phyloP scores from a whole-genome alignment of 2,113 vertebrate species.

The Tragelaphus strepsiceros region DNA sequence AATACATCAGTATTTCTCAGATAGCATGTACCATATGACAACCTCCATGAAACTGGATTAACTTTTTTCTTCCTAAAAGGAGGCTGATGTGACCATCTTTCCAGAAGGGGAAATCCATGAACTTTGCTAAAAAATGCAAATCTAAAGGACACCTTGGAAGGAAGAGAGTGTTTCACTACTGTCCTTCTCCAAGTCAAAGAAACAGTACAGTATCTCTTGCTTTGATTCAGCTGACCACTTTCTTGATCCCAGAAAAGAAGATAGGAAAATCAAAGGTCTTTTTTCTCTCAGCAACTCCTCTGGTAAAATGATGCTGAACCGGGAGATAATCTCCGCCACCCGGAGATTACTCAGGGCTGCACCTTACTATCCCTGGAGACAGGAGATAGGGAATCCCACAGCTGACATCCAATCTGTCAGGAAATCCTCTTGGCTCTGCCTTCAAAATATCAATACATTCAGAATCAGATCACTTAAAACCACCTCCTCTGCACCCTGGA shows the following conservation, averaged over 20 bases:
- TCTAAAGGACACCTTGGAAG: neutral
- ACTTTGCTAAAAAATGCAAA: conserved; percentile 42
- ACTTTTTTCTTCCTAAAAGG: conserved; percentile 12
- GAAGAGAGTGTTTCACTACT: neutral
- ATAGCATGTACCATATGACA: neutral
- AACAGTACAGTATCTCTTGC: neutral
- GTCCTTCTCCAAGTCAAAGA: neutral
- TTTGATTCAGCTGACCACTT: neutral
- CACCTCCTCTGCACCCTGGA: neutral
- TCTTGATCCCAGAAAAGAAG: neutral
- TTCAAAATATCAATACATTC: conserved; percentile 10
- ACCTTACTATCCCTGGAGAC: neutral
- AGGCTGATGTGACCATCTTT: neutral
- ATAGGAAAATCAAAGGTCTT: neutral
- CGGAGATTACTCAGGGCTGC: neutral
- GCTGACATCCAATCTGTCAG: conserved; percentile 47
- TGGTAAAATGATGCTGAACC: neutral
- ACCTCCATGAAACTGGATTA: neutral
- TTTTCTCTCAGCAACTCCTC: neutral
- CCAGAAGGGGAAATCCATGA: neutral
- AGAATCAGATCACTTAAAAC: neutral
- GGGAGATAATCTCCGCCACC: neutral
- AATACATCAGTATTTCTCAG: conserved; percentile 29
- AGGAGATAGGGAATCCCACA: conserved; percentile 50
- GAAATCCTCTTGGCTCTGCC: conserved; percentile 61